These are phyloP conservation scores for Sepiola atlantica DNA, from an alignment of 2,888 invertebrate species.

Conservation along the genomic window DNA sequence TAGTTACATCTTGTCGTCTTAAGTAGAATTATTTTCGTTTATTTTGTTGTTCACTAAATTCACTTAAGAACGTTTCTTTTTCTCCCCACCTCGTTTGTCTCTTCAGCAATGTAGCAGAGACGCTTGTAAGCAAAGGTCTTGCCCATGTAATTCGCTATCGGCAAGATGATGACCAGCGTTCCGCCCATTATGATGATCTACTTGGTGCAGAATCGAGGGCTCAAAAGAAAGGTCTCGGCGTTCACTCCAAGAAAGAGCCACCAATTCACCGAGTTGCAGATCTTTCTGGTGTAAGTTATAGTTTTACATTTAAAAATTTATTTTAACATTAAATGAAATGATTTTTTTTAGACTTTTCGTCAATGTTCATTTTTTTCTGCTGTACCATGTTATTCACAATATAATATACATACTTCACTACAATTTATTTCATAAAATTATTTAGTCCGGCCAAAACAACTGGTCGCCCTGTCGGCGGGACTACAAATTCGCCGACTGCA, in stretches of 20 bases:
- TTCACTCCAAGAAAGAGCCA: constrained; percentile 83
- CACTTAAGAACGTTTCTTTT: too few relatives aligned
- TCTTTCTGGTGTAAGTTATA: constrained; percentile 80
- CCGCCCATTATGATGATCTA: constrained; percentile 92
- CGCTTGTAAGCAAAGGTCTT: constrained; percentile 91
- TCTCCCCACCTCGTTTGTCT: neutral
- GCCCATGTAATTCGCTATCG: constrained; percentile 94
- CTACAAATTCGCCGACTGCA: too few relatives aligned
- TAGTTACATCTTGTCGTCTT: neutral
- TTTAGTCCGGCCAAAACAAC: too few relatives aligned
- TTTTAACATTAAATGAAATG: neutral
- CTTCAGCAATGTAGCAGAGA: constrained; percentile 91
- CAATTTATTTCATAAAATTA: too few relatives aligned
- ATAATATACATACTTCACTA: too few relatives aligned
- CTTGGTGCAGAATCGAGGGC: constrained; percentile 95
- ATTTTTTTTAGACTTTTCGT: too few relatives aligned
- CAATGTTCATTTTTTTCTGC: too few relatives aligned
- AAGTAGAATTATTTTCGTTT: neutral
- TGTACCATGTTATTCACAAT: neutral
- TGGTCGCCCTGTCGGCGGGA: too few relatives aligned
- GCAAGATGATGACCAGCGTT: constrained; percentile 96
- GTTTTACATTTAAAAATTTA: neutral
- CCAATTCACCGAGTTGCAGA: constrained; percentile 89
- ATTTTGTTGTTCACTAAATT: neutral
- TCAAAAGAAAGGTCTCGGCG: constrained; percentile 80